Conservation (phyloP, 2,797 vertebrate species). For the Micromesistius poutassou region DNA sequence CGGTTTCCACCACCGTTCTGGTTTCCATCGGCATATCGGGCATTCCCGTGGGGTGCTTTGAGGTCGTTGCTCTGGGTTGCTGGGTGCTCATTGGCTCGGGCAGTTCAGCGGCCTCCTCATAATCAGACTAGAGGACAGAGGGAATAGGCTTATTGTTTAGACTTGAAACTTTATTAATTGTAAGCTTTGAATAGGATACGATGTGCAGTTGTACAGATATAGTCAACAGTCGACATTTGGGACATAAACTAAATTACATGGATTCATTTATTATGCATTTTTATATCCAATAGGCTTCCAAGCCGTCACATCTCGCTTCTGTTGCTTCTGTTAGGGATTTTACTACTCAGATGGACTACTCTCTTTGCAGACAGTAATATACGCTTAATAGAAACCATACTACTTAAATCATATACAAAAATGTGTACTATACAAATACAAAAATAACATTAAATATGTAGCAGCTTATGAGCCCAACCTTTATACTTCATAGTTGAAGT, state of each 20-base stretch:
- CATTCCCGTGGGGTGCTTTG: background rate
- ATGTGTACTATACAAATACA: background rate
- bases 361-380: background rate
- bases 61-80: background rate
- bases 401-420: background rate
- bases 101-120: background rate
- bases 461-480: background rate
- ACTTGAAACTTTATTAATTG: background rate
- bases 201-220: background rate
- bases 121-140: constrained; percentile 37
- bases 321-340: background rate
- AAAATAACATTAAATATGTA: background rate
- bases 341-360: background rate
- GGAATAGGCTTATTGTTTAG: background rate
- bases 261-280: no score
- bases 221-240: background rate
- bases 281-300: no score
- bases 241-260: background rate
- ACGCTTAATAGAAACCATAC: background rate
- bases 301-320: no score
- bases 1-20: background rate
- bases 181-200: background rate
- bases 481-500: background rate
- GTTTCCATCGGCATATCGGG: background rate
- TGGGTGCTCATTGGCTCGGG: constrained; percentile 23